Base-by-base conservation (phyloP, 2,797 vertebrate species). In the Lateolabrax maculatus region DNA sequence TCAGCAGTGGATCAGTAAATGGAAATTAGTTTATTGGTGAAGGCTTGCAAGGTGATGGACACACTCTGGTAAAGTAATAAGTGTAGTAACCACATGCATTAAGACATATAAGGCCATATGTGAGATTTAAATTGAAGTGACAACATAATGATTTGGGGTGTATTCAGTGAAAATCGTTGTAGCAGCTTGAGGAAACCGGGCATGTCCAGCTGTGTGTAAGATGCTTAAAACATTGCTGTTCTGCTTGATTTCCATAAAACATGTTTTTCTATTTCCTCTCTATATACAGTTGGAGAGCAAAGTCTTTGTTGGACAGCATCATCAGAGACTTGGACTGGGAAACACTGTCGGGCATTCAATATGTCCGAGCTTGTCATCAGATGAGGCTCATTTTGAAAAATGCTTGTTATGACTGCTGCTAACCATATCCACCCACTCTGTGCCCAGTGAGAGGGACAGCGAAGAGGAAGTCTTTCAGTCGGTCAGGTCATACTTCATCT, bases 371-470 rank as follows among this genome's bases (percentile, higher is more conserved):
- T 90, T 94, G 89, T 94, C 93, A 86, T 92, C 90, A 83, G 79
- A 93, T 79, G 84, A 86, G 80, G 89, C 79, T 91, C 81, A 80
- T 88, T 90, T 90, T 91, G 88, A 94, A 88, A 92, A 93, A 94
- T 85, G 85, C 85, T 81, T 93, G 93, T 93, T 94, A 92, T 92
- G 91, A 92, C 90, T 90, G 85, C 89, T 68, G 79, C 80, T 80
- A 82, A 87, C 80, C 85, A 77, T 85, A 88, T 91, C 91, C 92
- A 89, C 87, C 89, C 84, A 88, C 84, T 88, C 84, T 62, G 64
- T 80, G 79, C 86, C 82, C 83, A 46, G 74, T 37, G 77, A 89
- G 85, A 85, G 74, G 76, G 86, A 90, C 89, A 85, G 79, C 81
- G 49, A 53, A 75, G 80, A 89, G 93, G 90, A 93, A 92, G 91